These are phyloP conservation scores for Halcyon smyrnensis DNA, from an alignment of 2,797 vertebrate genomes.

Conservation along the genomic window DNA sequence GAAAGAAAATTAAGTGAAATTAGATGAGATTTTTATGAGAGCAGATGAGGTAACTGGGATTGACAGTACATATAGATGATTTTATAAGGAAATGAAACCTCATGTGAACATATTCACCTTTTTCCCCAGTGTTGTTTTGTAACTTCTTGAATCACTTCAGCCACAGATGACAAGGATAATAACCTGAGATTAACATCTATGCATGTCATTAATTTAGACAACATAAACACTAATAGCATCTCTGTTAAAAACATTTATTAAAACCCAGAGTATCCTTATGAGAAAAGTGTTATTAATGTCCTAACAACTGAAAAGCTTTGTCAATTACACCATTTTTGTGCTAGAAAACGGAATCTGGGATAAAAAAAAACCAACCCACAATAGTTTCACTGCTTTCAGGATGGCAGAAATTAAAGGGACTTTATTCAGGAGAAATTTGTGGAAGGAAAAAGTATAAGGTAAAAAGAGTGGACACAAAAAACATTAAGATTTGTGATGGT, in stretches of 20 bases:
- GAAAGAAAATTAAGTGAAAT: not conserved
- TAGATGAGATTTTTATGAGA: not conserved
- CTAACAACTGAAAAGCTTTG: not conserved
- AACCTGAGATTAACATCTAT: not conserved
- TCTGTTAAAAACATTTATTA: not conserved
- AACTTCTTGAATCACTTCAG: not conserved
- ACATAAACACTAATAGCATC: not conserved
- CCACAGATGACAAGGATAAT: not conserved
- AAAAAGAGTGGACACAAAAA: not conserved
- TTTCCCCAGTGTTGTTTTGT: not conserved
- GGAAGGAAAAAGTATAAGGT: not conserved
- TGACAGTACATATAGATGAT: not conserved
- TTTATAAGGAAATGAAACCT: not conserved
- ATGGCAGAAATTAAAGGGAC: not conserved
- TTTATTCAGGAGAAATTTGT: not conserved
- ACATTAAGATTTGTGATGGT: not conserved
- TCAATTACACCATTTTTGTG: not conserved
- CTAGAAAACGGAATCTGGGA: not conserved
- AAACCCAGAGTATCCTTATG: not conserved
- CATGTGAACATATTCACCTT: not conserved
- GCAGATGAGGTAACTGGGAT: not conserved
- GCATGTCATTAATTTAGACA: not conserved
- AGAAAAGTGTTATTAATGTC: not conserved
- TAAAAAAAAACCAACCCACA: not conserved
- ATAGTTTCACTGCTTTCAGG: not conserved